Percentiles rank a stretch among this genome's conserved stretches.
Conservation (phyloP, 1,140 invertebrate genomes). For the Eriosoma lanigerum region DNA sequence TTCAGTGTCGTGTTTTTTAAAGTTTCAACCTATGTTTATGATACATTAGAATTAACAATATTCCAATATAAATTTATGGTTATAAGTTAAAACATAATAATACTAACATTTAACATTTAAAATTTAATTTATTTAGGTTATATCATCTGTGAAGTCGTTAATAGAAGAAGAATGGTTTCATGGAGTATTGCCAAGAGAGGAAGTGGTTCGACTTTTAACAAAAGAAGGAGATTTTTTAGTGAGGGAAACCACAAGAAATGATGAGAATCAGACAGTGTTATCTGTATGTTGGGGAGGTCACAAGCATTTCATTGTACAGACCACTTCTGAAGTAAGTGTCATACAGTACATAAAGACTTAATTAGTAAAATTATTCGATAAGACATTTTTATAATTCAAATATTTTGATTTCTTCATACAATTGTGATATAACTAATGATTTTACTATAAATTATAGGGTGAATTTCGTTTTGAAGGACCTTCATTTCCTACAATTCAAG, state of each 20-base stretch:
- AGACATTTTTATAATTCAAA: too few species aligned
- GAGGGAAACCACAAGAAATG: constrained; percentile 88
- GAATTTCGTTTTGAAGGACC: constrained; percentile 93
- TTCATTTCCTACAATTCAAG: constrained; percentile 86
- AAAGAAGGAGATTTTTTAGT: constrained; percentile 93
- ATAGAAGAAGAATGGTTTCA: constrained; percentile 97
- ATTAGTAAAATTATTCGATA: too few species aligned
- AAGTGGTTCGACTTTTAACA: constrained; percentile 85
- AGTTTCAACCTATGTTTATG: not conserved
- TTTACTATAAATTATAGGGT: constrained; percentile 64
- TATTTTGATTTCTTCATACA: too few species aligned
- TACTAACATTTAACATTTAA: too few species aligned
- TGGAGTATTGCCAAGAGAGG: constrained; percentile 91
- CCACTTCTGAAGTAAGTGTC: constrained; percentile 74
- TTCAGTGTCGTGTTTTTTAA: not conserved
- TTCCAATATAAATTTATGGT: too few species aligned
- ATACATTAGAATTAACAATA: too few species aligned
- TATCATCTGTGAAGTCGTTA: constrained; percentile 59
- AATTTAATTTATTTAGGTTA: constrained; percentile 54
- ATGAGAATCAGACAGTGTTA: constrained; percentile 89
- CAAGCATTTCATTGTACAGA: constrained; percentile 97
- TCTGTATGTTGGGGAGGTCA: constrained; percentile 90
- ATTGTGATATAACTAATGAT: not conserved
- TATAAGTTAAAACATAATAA: too few species aligned
- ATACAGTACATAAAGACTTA: too few species aligned